Percentiles rank a stretch among this genome's conserved stretches.
Conservation (phyloP, 2,113 vertebrate species). For the Fukomys damarensis region DNA sequence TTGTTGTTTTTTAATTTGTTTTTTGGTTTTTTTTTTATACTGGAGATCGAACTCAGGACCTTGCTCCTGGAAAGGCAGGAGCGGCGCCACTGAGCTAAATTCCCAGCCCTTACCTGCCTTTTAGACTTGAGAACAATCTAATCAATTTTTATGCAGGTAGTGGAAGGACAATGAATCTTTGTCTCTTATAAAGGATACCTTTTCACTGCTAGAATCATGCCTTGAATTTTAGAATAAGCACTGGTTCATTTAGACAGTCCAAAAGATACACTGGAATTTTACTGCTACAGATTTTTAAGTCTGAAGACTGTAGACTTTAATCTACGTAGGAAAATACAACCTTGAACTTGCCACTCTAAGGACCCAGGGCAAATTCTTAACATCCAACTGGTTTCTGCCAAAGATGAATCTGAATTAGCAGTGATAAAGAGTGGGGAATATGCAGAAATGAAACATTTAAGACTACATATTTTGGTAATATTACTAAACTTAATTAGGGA, state of each 20-base stretch:
- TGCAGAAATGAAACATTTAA: conserved; percentile 20
- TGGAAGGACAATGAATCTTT: not conserved
- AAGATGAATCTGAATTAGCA: not conserved
- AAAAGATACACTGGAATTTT: not conserved
- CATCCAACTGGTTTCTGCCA: not conserved
- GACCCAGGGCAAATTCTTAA: not conserved
- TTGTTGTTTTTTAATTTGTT: too few relatives aligned
- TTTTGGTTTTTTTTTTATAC: too few relatives aligned
- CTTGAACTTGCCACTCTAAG: not conserved
- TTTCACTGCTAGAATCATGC: conserved; percentile 12
- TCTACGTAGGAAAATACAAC: not conserved
- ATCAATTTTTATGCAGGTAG: not conserved
- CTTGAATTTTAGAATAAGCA: conserved; percentile 39
- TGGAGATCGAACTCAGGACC: too few relatives aligned
- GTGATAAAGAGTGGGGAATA: not conserved
- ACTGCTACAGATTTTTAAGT: not conserved
- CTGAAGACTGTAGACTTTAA: not conserved
- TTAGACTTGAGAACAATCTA: not conserved
- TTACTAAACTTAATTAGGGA: not conserved
- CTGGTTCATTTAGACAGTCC: conserved; percentile 8
- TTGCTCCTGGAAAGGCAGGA: too few relatives aligned
- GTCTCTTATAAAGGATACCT: not conserved
- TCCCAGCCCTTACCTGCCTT: not conserved
- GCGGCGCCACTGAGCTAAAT: too few relatives aligned
- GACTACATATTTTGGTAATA: not conserved